phyloP scores from a whole-genome alignment of 2,113 vertebrate genomes.

The Eublepharis macularius region DNA sequence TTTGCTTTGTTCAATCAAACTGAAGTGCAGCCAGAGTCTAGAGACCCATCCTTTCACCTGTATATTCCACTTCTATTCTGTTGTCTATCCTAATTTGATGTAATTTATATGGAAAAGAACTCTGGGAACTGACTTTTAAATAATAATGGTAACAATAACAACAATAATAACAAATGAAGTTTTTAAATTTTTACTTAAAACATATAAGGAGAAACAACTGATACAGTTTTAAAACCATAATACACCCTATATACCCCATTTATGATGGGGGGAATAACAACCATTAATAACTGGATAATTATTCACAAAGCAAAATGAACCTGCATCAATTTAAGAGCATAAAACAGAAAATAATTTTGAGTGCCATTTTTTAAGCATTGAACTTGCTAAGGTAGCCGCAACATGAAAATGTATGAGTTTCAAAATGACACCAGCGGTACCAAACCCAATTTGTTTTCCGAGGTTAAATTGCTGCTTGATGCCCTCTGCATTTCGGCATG shows the following conservation, averaged over 20 bases:
- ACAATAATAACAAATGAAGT: not conserved
- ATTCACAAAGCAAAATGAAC: constrained; percentile 5
- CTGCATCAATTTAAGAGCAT: not conserved
- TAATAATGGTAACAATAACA: no score
- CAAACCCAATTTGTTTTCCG: constrained; percentile 68
- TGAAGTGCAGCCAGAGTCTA: no score
- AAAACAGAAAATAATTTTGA: not conserved
- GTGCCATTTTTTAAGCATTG: constrained; percentile 5
- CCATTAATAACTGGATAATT: not conserved
- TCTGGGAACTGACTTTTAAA: no score
- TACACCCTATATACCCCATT: not conserved
- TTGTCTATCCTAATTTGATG: no score
- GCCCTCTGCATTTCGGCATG: constrained; percentile 56
- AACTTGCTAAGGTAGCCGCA: constrained; percentile 26
- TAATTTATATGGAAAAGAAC: no score
- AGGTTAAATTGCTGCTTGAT: constrained; percentile 60
- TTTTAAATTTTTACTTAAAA: no score
- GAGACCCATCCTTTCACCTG: no score
- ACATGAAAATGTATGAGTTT: constrained; percentile 40
- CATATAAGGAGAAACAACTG: not conserved
- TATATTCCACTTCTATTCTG: no score
- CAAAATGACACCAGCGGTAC: constrained; percentile 48
- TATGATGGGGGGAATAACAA: not conserved
- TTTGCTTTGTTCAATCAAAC: no score
- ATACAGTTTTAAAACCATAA: not conserved